These are phyloP conservation scores for Ophion obscuratus DNA, from an alignment of 2,888 invertebrate species.

Conservation along the genomic window DNA sequence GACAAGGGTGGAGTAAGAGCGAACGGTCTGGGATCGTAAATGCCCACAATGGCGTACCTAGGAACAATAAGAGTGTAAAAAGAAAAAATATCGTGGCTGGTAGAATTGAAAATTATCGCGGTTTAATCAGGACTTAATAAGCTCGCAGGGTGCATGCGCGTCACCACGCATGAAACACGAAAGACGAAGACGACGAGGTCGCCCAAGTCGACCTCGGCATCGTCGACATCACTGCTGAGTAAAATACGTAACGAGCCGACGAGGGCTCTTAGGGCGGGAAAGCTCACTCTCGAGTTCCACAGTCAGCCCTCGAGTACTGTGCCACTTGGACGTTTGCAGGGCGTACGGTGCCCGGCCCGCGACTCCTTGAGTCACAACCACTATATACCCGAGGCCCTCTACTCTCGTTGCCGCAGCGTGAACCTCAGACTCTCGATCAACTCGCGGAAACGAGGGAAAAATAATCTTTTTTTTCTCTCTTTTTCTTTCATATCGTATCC, in stretches of 20 bases:
- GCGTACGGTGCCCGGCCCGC: slow-evolving; percentile 33
- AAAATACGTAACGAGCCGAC: slow-evolving; percentile 66
- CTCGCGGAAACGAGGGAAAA: slow-evolving; percentile 32
- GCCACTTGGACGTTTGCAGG: slow-evolving; percentile 62
- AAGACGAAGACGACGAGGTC: slow-evolving; percentile 25
- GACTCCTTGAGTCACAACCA: slow-evolving; percentile 52
- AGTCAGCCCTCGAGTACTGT: slow-evolving; percentile 60
- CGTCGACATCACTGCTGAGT: slow-evolving; percentile 31
- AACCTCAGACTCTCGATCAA: slow-evolving; percentile 43
- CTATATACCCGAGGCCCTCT: slow-evolving; percentile 29
- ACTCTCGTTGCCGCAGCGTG: slow-evolving; percentile 30
- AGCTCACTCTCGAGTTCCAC: slow-evolving; percentile 61
- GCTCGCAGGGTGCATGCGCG: slow-evolving; percentile 21
- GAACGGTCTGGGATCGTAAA: no score
- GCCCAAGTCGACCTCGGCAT: slow-evolving; percentile 27
- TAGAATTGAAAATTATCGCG: slow-evolving; percentile 35
- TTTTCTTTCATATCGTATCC: slow-evolving; percentile 23
- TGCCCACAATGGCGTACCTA: not conserved
- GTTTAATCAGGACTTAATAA: slow-evolving; percentile 54
- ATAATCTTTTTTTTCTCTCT: not conserved
- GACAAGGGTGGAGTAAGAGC: not conserved
- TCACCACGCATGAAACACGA: slow-evolving; percentile 27
- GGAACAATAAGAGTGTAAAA: not conserved
- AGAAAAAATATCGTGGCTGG: not conserved
- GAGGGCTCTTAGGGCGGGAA: slow-evolving; percentile 57